Base-by-base conservation (phyloP, 2,113 vertebrate species). In the Strigops habroptila region DNA sequence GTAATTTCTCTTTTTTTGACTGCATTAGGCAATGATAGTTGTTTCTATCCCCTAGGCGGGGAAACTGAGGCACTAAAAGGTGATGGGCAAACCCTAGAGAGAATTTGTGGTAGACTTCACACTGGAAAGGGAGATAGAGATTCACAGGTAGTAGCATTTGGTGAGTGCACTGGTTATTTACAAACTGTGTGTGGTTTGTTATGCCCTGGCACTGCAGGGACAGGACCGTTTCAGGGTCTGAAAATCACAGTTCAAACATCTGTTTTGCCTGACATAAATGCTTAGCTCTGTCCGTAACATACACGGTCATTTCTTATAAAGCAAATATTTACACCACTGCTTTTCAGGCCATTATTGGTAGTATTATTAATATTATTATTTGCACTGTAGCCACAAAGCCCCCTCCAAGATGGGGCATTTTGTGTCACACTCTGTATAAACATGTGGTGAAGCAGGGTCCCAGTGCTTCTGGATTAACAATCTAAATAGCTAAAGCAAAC, bases 281-380 rank as follows among this genome's bases (percentile, higher is more conserved):
- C 43, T 77, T 59, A 25, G 5, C n/a, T 59, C 25, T 60, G 44
- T 55, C 69, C 0, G 0, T 46, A 48, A 60, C 27, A 27, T 12
- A 65, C 27, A 7, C 35, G 39, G 33, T 22, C 25, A 14, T 55
- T 39, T 67, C 23, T 64, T 65, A 31, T 18, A 78, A 46, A 75
- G 9, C n/a, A 95, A 95, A 94, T 96, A 90, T 86, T 95, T 83
- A 67, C 82, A 59, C 22, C 0, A 1, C 16, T 0, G 2, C 30
- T 86, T 75, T 70, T 46, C 5, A 2, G 23, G 31, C 8, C 2
- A 0, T 59, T 91, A 63, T 46, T 83, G 31, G 28, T 30, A 41
- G 11, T 21, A 41, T 57, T 89, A 82, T 87, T 91, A 91, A 87
- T 74, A 52, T 24, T 91, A 85, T 93, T 77, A 60, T 77, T 91